Evolutionary conservation across 2,113 vertebrate species (phyloP), one percentile per base, ranked within the genome.

Genomic region (Eudyptes chrysolophus): DNA sequence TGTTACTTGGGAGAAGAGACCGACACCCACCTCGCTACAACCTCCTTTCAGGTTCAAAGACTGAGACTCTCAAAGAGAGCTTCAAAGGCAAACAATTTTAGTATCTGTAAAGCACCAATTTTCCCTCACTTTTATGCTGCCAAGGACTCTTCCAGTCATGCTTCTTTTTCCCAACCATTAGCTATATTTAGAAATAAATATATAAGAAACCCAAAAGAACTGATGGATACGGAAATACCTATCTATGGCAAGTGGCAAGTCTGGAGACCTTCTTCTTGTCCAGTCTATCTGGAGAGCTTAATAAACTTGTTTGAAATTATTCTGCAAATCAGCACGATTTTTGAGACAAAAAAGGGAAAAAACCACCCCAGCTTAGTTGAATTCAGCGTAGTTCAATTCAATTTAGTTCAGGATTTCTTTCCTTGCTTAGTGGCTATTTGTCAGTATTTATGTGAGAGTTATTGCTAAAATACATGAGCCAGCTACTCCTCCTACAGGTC

Each of bases 401-500:
- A 12, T n/a, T 48, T 46, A 46, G 18, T 44, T 52, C 24, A 32
- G 30, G 70, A 87, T 89, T 78, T 58, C 62, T 87, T 85, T 22
- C 51, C 30, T 76, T 46, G 13, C 40, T 77, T 36, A 51, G 69
- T 18, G 48, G 36, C 65, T 74, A 17, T 55, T 84, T 86, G 64
- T 61, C 32, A 30, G 16, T 32, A 60, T 16, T 42, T 40, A 13
- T 27, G 34, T 36, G 25, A 80, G 46, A 29, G 32, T 19, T 87
- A 51, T 71, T 70, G 14, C 76, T 71, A 57, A 76, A 76, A 94
- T 94, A 71, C 6, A 15, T 27, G 57, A 79, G 38, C 49, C 81
- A 97, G 95, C 84, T 96, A 95, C 93, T 97, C 94, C 90, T 97
- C 94, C 90, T 97, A 62, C 87, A 96, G 87, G 87, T 81, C 94